Evolutionary conservation across 2,797 vertebrate species (phyloP).

Genomic region (Pangasius sanitwongsei): DNA sequence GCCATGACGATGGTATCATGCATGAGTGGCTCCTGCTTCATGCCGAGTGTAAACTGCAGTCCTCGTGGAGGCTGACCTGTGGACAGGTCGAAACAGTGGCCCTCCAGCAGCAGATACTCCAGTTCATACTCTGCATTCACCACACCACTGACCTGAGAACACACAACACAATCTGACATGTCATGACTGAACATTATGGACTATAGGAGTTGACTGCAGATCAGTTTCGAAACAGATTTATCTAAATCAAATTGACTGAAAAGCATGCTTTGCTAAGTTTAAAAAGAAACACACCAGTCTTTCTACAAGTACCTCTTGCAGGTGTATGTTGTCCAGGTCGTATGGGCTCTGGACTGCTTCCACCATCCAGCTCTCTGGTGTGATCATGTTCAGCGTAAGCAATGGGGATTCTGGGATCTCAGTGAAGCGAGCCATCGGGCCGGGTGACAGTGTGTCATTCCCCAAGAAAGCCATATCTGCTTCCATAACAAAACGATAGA

Average conservation of each 20-base stretch:
- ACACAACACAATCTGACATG: background rate
- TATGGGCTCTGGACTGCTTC: slow-evolving; percentile 87
- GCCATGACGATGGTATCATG: slow-evolving; percentile 98
- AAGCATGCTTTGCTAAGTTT: background rate
- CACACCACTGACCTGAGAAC: slow-evolving; percentile 78
- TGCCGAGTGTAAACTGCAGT: slow-evolving; percentile 93
- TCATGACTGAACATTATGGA: background rate
- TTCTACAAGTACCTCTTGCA: slow-evolving; percentile 79
- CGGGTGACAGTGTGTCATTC: slow-evolving; percentile 77
- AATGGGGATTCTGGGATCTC: slow-evolving; percentile 90
- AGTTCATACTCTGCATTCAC: slow-evolving; percentile 92
- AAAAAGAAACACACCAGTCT: background rate
- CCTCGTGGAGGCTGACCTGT: slow-evolving; percentile 89
- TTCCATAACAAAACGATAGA: slow-evolving; percentile 94
- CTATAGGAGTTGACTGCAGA: background rate
- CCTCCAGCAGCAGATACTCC: slow-evolving; percentile 92
- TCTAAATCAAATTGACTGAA: background rate
- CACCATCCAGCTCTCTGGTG: slow-evolving; percentile 95
- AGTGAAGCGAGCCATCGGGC: slow-evolving; percentile 86
- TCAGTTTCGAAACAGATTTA: background rate
- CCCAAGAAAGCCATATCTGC: slow-evolving; percentile 81
- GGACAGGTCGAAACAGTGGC: slow-evolving; percentile 90
- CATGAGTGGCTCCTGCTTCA: slow-evolving; percentile 79
- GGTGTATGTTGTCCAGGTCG: slow-evolving; percentile 95
- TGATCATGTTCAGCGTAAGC: slow-evolving; percentile 95